Evolutionary conservation across 2,888 invertebrate species (phyloP), one percentile per base, ranked within the genome.

Genomic region (Idaea straminata): DNA sequence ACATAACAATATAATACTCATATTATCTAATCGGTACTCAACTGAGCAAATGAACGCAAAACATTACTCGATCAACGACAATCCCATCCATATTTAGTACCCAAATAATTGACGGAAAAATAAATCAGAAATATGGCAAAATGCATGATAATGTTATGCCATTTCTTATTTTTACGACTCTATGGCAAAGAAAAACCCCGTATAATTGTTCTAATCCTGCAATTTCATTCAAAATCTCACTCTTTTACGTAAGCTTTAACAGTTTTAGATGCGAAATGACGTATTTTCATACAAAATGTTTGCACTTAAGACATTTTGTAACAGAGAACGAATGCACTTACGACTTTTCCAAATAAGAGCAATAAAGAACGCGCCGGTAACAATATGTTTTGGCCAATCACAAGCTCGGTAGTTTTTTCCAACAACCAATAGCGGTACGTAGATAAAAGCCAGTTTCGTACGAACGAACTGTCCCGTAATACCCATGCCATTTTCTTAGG

Each of bases 321-420:
- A 63, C 61, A 5, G 35, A 63, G 67, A 62, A 67, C n/a, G 59
- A 64, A 61, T 59, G 69, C 84, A 74, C 79, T 80, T 89, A 86
- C 68, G 85, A 73, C 85, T 71, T 87, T 90, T 85, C 70, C 69
- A 83, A 85, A 88, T 84, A 84, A 78, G 79, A 64, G 72, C 77
- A 79, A 85, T 87, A 88, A 88, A 89, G 84, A 87, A 86, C 85
- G 79, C 81, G 80, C 87, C 91, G 88, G 87, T 83, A 85, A 88
- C 93, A 93, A 93, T 93, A 93, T 93, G 90, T 89, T 89, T 89
- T 83, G 81, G 83, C 94, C 94, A 94, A 94, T 94, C 89, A 86
- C 87, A 83, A 78, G 86, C 84, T 82, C 82, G 83, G 82, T 83
- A 80, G 78, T 88, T 88, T 91, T 91, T 91, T 91, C 83, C 87